phyloP scores from a whole-genome alignment of 2,888 invertebrate genomes.

The Tromatobia lineatoria region DNA sequence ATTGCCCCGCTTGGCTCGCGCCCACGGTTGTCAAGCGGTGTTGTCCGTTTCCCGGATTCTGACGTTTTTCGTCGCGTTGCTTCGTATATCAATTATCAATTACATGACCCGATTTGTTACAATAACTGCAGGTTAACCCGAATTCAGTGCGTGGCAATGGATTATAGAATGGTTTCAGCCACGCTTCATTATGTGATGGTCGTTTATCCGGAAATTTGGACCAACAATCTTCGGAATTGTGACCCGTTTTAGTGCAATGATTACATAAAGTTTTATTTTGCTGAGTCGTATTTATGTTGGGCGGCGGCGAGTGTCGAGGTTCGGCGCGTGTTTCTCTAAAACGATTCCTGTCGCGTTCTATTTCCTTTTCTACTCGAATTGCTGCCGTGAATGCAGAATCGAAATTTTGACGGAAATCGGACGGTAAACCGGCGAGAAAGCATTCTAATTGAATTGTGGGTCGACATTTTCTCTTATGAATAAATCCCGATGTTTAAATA shows the following conservation, averaged over 20 bases:
- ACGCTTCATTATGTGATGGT: background rate
- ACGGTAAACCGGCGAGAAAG: conserved; percentile 26
- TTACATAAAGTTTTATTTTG: background rate
- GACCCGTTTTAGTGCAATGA: conserved; percentile 19
- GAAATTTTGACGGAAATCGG: conserved; percentile 52
- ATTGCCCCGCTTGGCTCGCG: conserved; percentile 35
- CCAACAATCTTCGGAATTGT: conserved; percentile 29
- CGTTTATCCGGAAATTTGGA: conserved; percentile 30
- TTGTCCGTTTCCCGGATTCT: conserved; percentile 33
- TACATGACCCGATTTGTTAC: conserved; percentile 11
- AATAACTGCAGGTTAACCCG: conserved; percentile 16
- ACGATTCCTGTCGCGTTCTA: conserved; percentile 41
- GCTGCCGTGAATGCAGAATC: conserved; percentile 30
- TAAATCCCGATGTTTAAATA: no score
- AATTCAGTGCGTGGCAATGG: background rate
- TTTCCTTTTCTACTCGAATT: conserved; percentile 48
- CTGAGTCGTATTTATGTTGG: background rate
- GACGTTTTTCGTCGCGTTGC: background rate
- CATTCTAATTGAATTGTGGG: no score
- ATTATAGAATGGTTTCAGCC: background rate
- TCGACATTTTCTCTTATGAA: no score
- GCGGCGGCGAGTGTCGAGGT: background rate
- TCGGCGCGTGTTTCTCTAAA: conserved; percentile 11
- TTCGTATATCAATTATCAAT: conserved; percentile 13
- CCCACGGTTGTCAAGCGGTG: conserved; percentile 36